A percentile compares a stretch with the other conserved stretches of the same genome.
These are phyloP conservation scores for Mycetomoellerius zeteki DNA, from an alignment of 1,140 invertebrate species.

Conservation along the genomic window DNA sequence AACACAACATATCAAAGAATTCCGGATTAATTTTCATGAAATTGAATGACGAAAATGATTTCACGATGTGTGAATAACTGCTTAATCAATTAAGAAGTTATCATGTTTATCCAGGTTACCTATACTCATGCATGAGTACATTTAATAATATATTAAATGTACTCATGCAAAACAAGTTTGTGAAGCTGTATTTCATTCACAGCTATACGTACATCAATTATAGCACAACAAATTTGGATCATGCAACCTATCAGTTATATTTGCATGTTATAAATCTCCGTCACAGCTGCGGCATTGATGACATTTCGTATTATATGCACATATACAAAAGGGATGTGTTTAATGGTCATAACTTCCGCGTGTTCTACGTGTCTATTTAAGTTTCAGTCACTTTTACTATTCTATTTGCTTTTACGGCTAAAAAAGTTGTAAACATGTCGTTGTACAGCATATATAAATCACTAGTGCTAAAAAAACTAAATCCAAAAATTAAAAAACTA, in stretches of 20 bases:
- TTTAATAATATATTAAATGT: background rate
- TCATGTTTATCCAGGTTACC: slow-evolving; percentile 15
- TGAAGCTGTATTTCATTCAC: background rate
- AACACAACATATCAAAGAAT: background rate
- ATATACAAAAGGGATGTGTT: slow-evolving; percentile 21
- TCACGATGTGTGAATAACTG: background rate
- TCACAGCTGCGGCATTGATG: background rate
- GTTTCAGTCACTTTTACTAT: slow-evolving; percentile 30
- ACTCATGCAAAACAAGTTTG: background rate
- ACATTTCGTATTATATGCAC: background rate
- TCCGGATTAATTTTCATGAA: slow-evolving; percentile 1
- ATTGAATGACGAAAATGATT: slow-evolving; percentile 9
- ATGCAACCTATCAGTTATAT: slow-evolving; percentile 10
- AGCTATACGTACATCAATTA: background rate
- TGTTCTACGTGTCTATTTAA: slow-evolving; percentile 18
- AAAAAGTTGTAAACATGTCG: background rate
- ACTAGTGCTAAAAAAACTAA: background rate
- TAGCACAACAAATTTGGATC: slow-evolving; percentile 6
- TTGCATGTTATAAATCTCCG: slow-evolving; percentile 4
- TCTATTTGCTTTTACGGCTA: background rate
- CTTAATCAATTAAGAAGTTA: slow-evolving; percentile 35
- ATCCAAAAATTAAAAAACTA: background rate
- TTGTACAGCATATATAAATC: background rate
- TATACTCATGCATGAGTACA: background rate
- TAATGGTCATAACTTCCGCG: slow-evolving; percentile 20